phyloP scores from a whole-genome alignment of 2,797 vertebrate genomes.

The Iguana delicatissima region DNA sequence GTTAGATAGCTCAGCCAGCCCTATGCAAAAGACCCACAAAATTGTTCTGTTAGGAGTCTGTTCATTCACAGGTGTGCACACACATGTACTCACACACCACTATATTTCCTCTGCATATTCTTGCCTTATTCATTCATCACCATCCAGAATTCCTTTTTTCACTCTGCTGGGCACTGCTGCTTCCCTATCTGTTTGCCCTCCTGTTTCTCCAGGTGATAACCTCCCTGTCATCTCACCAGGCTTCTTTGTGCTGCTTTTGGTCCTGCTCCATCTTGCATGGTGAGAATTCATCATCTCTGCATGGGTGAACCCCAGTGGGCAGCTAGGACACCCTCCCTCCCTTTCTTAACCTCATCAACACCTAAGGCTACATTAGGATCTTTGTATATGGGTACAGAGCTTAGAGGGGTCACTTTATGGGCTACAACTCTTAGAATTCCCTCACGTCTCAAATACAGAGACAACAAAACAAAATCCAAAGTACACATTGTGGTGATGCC shows the following conservation, averaged over 20 bases:
- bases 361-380: too few relatives aligned
- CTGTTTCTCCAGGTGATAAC: constrained; percentile 74
- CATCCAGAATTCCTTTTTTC: background rate
- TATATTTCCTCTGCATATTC: background rate
- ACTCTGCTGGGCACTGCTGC: constrained; percentile 4
- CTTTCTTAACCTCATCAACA: background rate
- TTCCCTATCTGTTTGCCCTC: constrained; percentile 60
- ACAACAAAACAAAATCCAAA: too few relatives aligned
- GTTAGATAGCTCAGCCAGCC: too few relatives aligned
- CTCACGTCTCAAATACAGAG: too few relatives aligned
- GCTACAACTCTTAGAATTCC: too few relatives aligned
- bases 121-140: background rate
- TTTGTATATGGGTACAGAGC: too few relatives aligned
- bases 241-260: constrained; percentile 75
- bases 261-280: constrained; percentile 70
- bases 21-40: background rate
- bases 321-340: background rate
- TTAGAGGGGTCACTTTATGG: too few relatives aligned
- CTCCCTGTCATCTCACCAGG: constrained; percentile 62
- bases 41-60: constrained; percentile 28
- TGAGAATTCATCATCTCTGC: constrained; percentile 68
- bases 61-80: constrained; percentile 43
- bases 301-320: constrained; percentile 22
- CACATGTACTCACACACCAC: background rate
- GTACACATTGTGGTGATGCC: too few relatives aligned